Base-by-base conservation (phyloP, 2,888 invertebrate species). In the Stramonita haemastoma region DNA sequence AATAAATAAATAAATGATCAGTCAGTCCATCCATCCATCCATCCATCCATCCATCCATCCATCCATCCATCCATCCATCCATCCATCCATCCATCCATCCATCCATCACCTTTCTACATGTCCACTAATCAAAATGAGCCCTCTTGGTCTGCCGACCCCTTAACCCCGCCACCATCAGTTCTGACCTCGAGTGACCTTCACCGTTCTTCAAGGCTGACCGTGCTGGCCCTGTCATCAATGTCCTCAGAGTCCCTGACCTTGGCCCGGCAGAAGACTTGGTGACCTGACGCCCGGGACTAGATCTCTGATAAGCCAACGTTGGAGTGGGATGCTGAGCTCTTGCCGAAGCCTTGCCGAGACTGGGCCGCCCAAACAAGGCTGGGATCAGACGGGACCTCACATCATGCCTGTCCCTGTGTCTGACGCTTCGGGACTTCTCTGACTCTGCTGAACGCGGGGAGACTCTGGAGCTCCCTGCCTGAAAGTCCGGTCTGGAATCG, bases 121-220 rank as follows among this genome's bases (percentile, higher is more conserved):
- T 79, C 22, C 79, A 34, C 87, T 87, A 87, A 32, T 73, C 73
- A 46, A 87, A 87, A n/a, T 46, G 87, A n/a, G 87, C 87, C 34
- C 60, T n/a, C 36, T n/a, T 87, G n/a, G 19, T n/a, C 19, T 66
- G 36, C 19, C 87, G 36, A 26, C 29, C 87, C 15, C 32, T 17
- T 13, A 73, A 70, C 2, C 87, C 87, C 4, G 87, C 32, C 36
- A 73, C 46, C 1, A 73, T 34, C 73, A 87, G 36, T 29, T 46
- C 32, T n/a, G 73, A 66, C 46, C 87, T 46, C n/a, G 87, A 46
- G n/a, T 29, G 87, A 73, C 87, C 73, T 87, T 87, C 66, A 46
- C 26, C 87, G 15, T 73, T 2, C 46, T 34, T 87, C 87, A 87
- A 46, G 36, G 46, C 70, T 26, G 86, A 60, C 13, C 60, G 56